Evolutionary conservation across 2,797 vertebrate genomes (phyloP), one percentile per base, ranked within the genome.

Genomic region (Lophius americanus): DNA sequence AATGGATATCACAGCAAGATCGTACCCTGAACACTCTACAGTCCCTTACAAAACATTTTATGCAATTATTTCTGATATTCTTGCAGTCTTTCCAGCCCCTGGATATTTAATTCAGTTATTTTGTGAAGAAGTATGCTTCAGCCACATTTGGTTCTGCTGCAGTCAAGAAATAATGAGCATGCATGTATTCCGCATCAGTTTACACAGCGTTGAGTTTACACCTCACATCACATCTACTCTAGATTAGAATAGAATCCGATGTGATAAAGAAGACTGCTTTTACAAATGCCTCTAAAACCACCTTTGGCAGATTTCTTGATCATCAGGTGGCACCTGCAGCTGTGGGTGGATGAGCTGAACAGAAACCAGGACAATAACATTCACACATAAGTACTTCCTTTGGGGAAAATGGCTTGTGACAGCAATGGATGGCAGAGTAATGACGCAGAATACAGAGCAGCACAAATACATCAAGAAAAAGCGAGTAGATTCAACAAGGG

Each of bases 301-400:
- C 74, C 63, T 59, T 84, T 75, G 83, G 73, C 70, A 63, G 64
- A 70, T 78, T 73, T 57, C 74, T 59, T 82, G 68, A 79, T 81
- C 70, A 78, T 85, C 83, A 85, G 71, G 80, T 85, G 81, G 79
- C 37, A 33, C 39, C 46, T 70, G 46, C 82, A 88, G 77, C 78
- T 90, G 84, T 65, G 77, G 82, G 70, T 62, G 64, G 64, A 85
- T 73, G 79, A 85, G 79, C 70, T 76, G 76, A 87, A 76, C 66
- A 68, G 72, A 75, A 78, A 82, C 74, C 85, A 80, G 69, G 68
- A 82, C 78, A 82, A 78, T 84, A 83, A 79, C 75, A 81, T 79
- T 80, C 61, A 66, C 76, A 84, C 75, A 76, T 76, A 83, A 82
- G 85, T 85, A 74, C 72, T 70, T 77, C 81, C 84, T 69, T 32